Percentiles rank a stretch among this genome's conserved stretches.
Evolutionary conservation across 2,113 vertebrate genomes (phyloP).

Genomic region (Brachypodius melanocephalos): DNA sequence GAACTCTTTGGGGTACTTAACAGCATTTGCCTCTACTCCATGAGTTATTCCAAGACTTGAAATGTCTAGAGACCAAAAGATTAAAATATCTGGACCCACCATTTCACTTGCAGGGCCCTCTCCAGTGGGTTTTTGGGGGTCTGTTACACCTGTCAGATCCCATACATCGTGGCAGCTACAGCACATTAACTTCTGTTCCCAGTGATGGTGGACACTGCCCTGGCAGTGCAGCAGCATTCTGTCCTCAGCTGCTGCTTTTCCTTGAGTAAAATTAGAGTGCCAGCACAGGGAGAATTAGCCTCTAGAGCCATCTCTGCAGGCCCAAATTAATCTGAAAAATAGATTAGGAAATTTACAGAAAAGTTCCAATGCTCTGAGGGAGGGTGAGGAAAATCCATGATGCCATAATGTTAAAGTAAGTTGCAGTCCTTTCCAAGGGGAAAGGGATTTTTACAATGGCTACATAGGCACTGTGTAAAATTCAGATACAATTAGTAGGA

Average conservation of each 20-base stretch:
- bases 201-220: not conserved
- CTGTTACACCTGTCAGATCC: not conserved
- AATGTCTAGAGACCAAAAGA: not conserved
- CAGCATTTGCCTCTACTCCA: not conserved
- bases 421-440: not conserved
- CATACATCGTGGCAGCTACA: not conserved
- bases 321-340: not conserved
- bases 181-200: not conserved
- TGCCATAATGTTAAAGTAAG: not conserved
- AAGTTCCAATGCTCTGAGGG: not conserved
- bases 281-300: not conserved
- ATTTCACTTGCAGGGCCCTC: not conserved
- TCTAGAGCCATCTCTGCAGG: not conserved
- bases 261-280: not conserved
- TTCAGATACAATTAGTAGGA: not conserved
- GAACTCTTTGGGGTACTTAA: accelerated
- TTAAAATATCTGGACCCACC: not conserved
- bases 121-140: not conserved
- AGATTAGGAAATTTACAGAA: not conserved
- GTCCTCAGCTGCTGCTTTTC: not conserved
- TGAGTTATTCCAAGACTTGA: not conserved
- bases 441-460: not conserved
- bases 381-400: not conserved
- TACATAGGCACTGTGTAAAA: not conserved
- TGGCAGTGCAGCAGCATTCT: not conserved